Evolutionary conservation across 2,888 invertebrate species (phyloP).

Genomic region (Eilema depressum): DNA sequence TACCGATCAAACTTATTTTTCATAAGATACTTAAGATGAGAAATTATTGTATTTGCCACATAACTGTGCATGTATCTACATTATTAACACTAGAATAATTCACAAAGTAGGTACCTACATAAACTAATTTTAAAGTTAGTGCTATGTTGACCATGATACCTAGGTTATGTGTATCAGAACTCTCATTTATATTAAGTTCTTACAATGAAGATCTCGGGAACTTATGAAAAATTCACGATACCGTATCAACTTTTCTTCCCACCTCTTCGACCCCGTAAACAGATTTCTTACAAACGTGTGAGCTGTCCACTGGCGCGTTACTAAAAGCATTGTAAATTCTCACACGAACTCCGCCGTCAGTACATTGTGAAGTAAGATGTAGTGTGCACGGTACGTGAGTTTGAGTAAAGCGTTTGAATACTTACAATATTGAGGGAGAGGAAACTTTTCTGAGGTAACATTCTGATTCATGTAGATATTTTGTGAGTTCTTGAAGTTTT

Average conservation of each 20-base stretch:
- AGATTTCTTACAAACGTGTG: slow-evolving; percentile 73
- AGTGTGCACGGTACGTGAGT: slow-evolving; percentile 53
- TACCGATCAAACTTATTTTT: too few relatives aligned
- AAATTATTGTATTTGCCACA: too few relatives aligned
- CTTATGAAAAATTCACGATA: neutral
- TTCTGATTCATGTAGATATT: neutral
- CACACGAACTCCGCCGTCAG: slow-evolving; percentile 59
- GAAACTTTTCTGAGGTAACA: slow-evolving; percentile 15
- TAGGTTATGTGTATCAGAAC: too few relatives aligned
- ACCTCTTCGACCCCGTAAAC: slow-evolving; percentile 49
- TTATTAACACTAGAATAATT: too few relatives aligned
- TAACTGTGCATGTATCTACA: too few relatives aligned
- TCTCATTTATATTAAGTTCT: neutral
- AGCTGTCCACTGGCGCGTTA: slow-evolving; percentile 74
- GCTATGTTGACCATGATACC: too few relatives aligned
- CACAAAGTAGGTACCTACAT: too few relatives aligned
- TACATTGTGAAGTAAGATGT: slow-evolving; percentile 62
- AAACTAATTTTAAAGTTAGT: too few relatives aligned
- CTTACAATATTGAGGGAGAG: slow-evolving; percentile 27
- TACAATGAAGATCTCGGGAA: neutral
- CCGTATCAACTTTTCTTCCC: slow-evolving; percentile 51
- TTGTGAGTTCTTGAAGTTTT: neutral
- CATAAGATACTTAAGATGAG: too few relatives aligned
- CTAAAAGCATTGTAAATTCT: slow-evolving; percentile 86
- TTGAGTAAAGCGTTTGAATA: slow-evolving; percentile 29